Percentiles rank a stretch among this genome's conserved stretches.
phyloP scores from a whole-genome alignment of 2,888 invertebrate species.

The Kuschelorhynchus macadamiae region DNA sequence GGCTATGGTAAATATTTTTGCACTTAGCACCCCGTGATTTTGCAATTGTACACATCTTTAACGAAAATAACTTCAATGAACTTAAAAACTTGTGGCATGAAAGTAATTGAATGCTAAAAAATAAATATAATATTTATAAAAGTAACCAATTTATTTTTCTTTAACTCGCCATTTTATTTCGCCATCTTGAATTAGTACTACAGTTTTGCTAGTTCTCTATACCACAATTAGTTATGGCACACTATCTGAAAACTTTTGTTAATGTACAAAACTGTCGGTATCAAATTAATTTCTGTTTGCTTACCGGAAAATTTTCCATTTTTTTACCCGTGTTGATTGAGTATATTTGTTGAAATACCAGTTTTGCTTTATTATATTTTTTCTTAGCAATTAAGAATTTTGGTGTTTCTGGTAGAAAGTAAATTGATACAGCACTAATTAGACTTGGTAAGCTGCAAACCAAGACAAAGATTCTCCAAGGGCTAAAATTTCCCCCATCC shows the following conservation, averaged over 20 bases:
- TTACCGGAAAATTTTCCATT: slow-evolving; percentile 70
- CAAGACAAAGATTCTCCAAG: slow-evolving; percentile 77
- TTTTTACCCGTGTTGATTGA: slow-evolving; percentile 71
- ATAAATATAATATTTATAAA: neutral
- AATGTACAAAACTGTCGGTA: too few species aligned
- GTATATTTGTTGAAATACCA: slow-evolving; percentile 73
- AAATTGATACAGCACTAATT: slow-evolving; percentile 69
- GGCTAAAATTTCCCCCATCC: slow-evolving; percentile 67
- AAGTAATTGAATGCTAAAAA: neutral
- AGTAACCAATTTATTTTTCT: too few species aligned
- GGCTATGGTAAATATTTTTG: too few species aligned
- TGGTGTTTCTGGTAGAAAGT: slow-evolving; percentile 74
- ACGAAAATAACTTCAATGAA: too few species aligned
- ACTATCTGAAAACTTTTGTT: too few species aligned
- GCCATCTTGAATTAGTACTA: too few species aligned
- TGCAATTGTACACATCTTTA: too few species aligned
- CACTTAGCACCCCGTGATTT: too few species aligned
- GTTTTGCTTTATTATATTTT: slow-evolving; percentile 70
- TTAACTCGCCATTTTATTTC: too few species aligned
- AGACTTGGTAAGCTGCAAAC: slow-evolving; percentile 74
- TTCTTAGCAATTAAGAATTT: slow-evolving; percentile 72
- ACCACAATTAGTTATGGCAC: too few species aligned
- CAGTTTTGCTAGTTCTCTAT: too few species aligned
- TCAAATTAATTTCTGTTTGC: slow-evolving; percentile 23
- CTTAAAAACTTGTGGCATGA: too few species aligned